Percentiles rank a stretch among this genome's conserved stretches.
Evolutionary conservation across 2,888 invertebrate species (phyloP).

Genomic region (Polymixis flavicincta): DNA sequence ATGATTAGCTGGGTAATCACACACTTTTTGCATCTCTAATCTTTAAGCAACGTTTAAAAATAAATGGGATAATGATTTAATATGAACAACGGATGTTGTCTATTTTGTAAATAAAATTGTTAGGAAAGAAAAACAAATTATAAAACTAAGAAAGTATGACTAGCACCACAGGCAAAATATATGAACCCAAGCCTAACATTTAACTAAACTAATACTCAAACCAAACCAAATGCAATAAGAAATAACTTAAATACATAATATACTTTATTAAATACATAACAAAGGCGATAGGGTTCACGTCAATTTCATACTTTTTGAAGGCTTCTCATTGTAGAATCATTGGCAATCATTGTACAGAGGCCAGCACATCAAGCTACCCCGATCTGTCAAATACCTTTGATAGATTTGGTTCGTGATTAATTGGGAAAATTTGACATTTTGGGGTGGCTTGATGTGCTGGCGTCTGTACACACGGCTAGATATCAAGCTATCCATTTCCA

Average conservation of each 20-base stretch:
- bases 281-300: slow-evolving; percentile 19
- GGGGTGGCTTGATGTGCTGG: no score
- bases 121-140: slow-evolving; percentile 36
- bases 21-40: no score
- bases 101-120: slow-evolving; percentile 43
- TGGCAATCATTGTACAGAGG: neutral
- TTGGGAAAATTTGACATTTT: no score
- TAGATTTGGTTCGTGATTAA: no score
- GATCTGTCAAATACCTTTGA: no score
- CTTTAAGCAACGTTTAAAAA: neutral
- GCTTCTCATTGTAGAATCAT: neutral
- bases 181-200: slow-evolving; percentile 48
- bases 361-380: no score
- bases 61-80: neutral
- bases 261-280: slow-evolving; percentile 60
- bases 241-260: no score
- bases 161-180: slow-evolving; percentile 75
- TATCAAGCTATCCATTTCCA: no score
- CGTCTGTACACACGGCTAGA: no score
- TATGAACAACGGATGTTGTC: slow-evolving; percentile 24
- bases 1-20: neutral
- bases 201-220: slow-evolving; percentile 48
- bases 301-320: slow-evolving; percentile 12
- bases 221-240: slow-evolving; percentile 66
- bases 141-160: slow-evolving; percentile 70